A percentile compares a stretch with the other conserved stretches of the same genome.
Conservation (phyloP, 2,797 vertebrate species). For the Ara ararauna region DNA sequence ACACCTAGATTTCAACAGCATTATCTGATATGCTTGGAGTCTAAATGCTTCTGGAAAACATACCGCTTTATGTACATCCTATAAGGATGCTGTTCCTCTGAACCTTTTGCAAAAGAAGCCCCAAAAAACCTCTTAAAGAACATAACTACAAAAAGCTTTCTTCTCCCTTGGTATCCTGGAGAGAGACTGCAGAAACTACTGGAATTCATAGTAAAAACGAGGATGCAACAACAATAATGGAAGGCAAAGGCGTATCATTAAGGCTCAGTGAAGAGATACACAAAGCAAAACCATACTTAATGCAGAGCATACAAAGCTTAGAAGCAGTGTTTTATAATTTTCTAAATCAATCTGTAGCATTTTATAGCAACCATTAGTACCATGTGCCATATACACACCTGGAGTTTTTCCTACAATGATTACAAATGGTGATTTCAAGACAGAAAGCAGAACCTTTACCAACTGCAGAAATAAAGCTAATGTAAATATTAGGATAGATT, state of each 20-base stretch:
- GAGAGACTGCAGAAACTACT: background rate
- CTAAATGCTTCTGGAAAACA: background rate
- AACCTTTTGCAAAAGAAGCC: background rate
- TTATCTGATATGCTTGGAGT: background rate
- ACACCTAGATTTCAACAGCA: background rate
- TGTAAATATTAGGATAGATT: background rate
- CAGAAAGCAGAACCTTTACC: background rate
- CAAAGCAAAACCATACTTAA: background rate
- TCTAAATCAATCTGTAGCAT: background rate
- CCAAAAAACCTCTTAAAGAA: background rate
- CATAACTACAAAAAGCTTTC: background rate
- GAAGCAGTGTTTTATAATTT: fast-evolving
- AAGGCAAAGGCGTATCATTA: background rate
- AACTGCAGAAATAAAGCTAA: background rate
- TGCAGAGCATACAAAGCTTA: background rate
- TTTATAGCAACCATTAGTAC: background rate
- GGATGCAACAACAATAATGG: background rate
- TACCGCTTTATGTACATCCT: background rate
- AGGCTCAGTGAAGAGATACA: background rate
- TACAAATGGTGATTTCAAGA: background rate
- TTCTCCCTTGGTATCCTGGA: background rate
- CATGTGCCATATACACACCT: background rate
- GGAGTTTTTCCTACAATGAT: background rate
- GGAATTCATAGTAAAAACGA: background rate
- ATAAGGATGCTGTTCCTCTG: background rate